Evolutionary conservation across 2,113 vertebrate species (phyloP), one percentile per base, ranked within the genome.

Genomic region (Zosterops borbonicus): DNA sequence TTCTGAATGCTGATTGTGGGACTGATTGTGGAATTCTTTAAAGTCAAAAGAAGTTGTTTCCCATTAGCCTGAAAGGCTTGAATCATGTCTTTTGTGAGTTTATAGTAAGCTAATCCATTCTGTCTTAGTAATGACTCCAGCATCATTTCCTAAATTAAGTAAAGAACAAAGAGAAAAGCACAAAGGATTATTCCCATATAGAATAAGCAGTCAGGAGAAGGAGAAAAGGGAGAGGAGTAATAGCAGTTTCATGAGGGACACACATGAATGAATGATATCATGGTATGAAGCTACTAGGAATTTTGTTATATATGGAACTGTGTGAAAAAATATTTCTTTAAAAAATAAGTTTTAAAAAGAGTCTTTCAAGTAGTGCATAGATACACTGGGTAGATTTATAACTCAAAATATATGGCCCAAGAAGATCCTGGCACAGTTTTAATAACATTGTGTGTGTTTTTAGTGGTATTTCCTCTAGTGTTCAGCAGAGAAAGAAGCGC

Each of bases 31-130:
- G 73, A 90, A 71, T 70, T 62, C 79, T 90, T 94, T 86, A 65
- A 92, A 65, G 55, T 73, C 25, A 92, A 90, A 93, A 87, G 67
- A 76, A 78, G n/a, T 92, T 87, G 58, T 92, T 92, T 96, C 65
- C 49, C 60, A 79, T 90, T 92, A 92, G 25, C 41, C 42, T 75
- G 64, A 83, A 71, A 90, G 49, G 28, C 90, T 94, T 89, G 90
- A 83, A 82, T 89, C 42, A 18, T 49, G 37, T 52, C 60, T 92
- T 94, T 81, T 92, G 75, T 91, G 79, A 78, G 60, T 60, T 90
- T 74, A 59, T 84, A 83, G 76, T 81, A 92, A 93, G 24, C 9
- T 83, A 70, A 83, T 83, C 56, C 37, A 71, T 94, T 88, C 75
- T 81, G 59, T 35, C 44, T 64, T 93, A 82, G 49, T 84, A 88